Evolutionary conservation across 2,888 invertebrate species (phyloP), one percentile per base, ranked within the genome.

Genomic region (Cephus spinipes): DNA sequence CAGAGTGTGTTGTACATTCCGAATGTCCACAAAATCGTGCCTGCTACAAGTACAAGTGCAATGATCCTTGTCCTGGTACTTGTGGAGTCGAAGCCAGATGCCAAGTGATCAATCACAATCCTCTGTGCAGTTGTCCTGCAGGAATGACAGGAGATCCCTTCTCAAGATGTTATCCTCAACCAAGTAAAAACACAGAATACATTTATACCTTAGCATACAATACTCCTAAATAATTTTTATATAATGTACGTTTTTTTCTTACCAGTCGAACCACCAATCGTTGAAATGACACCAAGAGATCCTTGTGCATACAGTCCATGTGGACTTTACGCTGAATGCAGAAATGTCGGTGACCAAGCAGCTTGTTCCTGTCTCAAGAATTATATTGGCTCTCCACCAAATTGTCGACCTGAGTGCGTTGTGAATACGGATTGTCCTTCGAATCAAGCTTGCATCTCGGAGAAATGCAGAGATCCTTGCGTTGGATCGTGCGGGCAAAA

Each of bases 81-180:
- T 97, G 97, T 87, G 97, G 97, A 76, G 92, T 94, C 75, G 95
- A 95, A 87, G 95, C 97, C 35, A 94, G 94, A 86, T 97, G 97
- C 87, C 93, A 95, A 84, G 96, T 96, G 12, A 95, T 96, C 80
- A 96, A 96, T 89, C 97, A 97, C 89, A 96, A 95, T 90, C 96
- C 97, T 0, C 94, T 96, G 81, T 97, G 97, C 88, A 95, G 95
- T 83, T 97, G 97, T 87, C 94, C 95, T 1, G 88, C 92, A 68
- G 95, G 95, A 35, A 94, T 94, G 90, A 96, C 95, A 3, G 97
- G 97, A 15, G 96, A 97, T 94, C 96, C 96, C 82, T 96, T 96
- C 87, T 94, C 94, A 69, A 94, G 95, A 89, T 97, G 97, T 88
- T 93, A 94, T 80, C 94, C 94, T 87, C 89, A 90, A 80, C 89